phyloP scores from a whole-genome alignment of 2,797 vertebrate genomes.

The Pipistrellus kuhlii region DNA sequence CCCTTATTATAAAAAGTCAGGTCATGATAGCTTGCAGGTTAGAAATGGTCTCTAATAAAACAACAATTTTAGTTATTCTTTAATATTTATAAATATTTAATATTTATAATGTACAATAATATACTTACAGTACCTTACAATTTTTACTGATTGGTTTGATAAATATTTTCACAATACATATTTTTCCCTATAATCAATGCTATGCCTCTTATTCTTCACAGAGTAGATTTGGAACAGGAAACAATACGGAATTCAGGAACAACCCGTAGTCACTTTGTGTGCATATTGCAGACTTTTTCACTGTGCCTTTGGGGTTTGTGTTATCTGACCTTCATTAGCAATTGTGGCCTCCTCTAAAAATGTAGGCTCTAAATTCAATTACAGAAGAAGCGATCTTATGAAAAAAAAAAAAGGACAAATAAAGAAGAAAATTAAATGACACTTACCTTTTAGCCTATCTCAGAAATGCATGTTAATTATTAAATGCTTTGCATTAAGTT shows the following conservation, averaged over 20 bases:
- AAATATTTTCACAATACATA: neutral
- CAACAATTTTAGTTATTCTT: neutral
- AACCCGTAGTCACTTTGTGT: neutral
- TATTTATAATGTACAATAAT: neutral
- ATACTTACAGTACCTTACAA: neutral
- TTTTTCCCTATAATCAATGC: neutral
- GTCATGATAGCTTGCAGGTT: neutral
- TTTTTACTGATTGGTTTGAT: neutral
- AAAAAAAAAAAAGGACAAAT: neutral
- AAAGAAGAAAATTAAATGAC: conserved; percentile 40
- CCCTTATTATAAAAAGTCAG: neutral
- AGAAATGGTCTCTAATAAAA: neutral
- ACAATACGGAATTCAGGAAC: neutral
- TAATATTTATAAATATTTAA: conserved; percentile 1
- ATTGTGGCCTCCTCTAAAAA: neutral
- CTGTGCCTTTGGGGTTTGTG: neutral
- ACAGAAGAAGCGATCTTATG: neutral
- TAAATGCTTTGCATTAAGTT: conserved; percentile 46
- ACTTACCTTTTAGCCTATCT: neutral
- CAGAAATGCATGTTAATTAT: conserved; percentile 39
- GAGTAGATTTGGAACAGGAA: neutral
- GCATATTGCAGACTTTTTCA: neutral
- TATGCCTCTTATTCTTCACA: neutral
- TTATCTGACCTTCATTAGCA: neutral
- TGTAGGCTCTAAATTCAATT: neutral